phyloP scores from a whole-genome alignment of 2,888 invertebrate genomes.

The Conistra vaccinii region DNA sequence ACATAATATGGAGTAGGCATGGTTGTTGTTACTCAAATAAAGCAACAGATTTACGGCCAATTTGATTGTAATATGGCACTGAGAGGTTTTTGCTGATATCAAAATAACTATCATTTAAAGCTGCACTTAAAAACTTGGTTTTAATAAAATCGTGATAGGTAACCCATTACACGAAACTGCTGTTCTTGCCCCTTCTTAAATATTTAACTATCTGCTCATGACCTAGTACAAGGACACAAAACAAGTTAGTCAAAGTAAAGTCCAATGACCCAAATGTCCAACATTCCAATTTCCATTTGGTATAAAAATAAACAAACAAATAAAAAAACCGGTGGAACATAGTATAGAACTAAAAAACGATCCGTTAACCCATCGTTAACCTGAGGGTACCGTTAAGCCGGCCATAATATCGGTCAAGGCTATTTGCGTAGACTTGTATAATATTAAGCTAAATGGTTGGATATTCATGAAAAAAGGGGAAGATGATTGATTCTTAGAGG shows the following conservation, averaged over 20 bases:
- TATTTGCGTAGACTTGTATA: conserved; percentile 12
- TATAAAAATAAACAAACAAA: conserved; percentile 53
- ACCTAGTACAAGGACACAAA: conserved; percentile 37
- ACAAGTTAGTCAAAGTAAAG: conserved; percentile 29
- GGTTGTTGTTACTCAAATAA: not conserved
- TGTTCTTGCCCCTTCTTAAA: too few species aligned
- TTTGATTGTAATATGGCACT: not conserved
- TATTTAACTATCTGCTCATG: not conserved
- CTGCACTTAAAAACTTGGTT: not conserved
- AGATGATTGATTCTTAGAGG: not conserved
- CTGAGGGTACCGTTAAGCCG: conserved; percentile 63
- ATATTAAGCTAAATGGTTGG: conserved; percentile 2
- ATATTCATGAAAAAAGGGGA: not conserved
- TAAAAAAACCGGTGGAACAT: conserved; percentile 36
- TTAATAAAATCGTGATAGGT: not conserved
- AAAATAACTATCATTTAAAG: too few species aligned
- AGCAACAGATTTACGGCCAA: not conserved
- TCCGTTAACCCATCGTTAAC: conserved; percentile 72
- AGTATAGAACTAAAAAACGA: conserved; percentile 49
- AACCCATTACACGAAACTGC: not conserved
- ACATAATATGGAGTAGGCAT: not conserved
- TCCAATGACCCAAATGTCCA: conserved; percentile 43
- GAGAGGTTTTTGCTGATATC: not conserved
- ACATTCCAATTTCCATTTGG: conserved; percentile 39
- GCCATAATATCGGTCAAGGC: conserved; percentile 53